These are phyloP conservation scores for Netelia inedita DNA, from an alignment of 2,888 invertebrate genomes.

Conservation along the genomic window DNA sequence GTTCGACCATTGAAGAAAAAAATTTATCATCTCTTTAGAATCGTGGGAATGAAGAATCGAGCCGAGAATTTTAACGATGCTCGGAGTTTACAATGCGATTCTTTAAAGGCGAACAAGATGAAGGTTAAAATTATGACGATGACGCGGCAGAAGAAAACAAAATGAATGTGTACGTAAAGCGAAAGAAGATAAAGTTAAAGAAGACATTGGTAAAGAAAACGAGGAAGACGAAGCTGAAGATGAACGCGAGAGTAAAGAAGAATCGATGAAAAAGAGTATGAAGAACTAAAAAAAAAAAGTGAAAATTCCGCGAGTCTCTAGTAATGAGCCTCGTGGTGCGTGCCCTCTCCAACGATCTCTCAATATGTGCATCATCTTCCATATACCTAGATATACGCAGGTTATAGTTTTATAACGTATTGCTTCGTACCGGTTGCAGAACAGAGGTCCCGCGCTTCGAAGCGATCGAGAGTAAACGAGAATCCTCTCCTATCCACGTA, in stretches of 20 bases:
- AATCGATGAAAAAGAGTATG: not conserved
- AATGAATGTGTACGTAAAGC: not conserved
- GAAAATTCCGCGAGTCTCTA: not conserved
- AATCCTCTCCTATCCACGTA: slow-evolving; percentile 6
- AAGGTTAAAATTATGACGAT: not conserved
- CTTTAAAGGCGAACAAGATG: not conserved
- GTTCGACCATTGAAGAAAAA: not conserved
- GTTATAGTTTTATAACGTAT: not conserved
- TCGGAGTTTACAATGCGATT: not conserved
- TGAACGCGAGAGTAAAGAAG: not conserved
- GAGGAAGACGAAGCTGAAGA: not conserved
- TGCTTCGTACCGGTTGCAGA: slow-evolving; percentile 4
- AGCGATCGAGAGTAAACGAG: not conserved
- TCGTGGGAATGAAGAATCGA: slow-evolving; percentile 46
- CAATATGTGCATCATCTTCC: not conserved
- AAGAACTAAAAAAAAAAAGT: not conserved
- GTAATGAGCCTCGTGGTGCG: not conserved
- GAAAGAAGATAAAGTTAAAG: not conserved
- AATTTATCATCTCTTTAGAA: slow-evolving; percentile 29
- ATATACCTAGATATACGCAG: not conserved
- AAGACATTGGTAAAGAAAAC: not conserved
- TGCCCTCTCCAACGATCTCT: not conserved
- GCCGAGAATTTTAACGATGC: not conserved
- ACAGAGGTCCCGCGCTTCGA: not conserved
- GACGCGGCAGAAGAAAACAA: not conserved